Base-by-base conservation (phyloP, 2,888 invertebrate species). In the Mycogona germanica region DNA sequence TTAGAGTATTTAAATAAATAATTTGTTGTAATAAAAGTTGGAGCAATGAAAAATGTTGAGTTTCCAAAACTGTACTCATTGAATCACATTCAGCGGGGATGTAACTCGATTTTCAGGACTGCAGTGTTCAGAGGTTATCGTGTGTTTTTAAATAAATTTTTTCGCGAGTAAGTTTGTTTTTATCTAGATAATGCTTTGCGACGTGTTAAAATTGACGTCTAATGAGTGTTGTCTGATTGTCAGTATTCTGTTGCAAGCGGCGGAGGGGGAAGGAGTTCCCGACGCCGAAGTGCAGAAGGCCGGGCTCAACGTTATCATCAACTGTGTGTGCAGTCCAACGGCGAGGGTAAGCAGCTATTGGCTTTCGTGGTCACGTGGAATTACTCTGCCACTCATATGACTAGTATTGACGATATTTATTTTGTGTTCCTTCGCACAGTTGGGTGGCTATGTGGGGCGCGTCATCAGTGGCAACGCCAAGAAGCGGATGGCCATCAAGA, bases 261-360 rank as follows among this genome's bases (percentile, higher is more conserved):
- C 92, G 1, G 91, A 93, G 66, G 92, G 92, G 1, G 92, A 93
- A 67, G 82, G 89, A 32, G 82, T 88, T 0, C 79, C 82, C 2
- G 95, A 95, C 67, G 62, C 71, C n/a, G 70, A 70, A 32, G 68
- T 72, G 12, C 70, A 71, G 62, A 70, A 66, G 47, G 83, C 92
- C 0, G 93, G 96, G 0, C 73, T 97, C 1, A 80, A 85, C 61
- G 87, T 92, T 21, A 77, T 97, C 54, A 87, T 91, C 51, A 93
- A 93, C 71, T 93, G 92, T 69, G 88, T 95, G 1, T 93, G 92
- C 72, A 88, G 89, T 2, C 93, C 93, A 0, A 79, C 86, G 12
- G 80, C 82, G 58, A 76, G 86, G 70, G 86, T 87, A 68, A 72
- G 75, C 53, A 19, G n/a, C 19, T 29, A 23, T 32, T 5, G n/a